Evolutionary conservation across 2,888 invertebrate genomes (phyloP), one percentile per base, ranked within the genome.

Genomic region (Hydrotaea cyrtoneurina): DNA sequence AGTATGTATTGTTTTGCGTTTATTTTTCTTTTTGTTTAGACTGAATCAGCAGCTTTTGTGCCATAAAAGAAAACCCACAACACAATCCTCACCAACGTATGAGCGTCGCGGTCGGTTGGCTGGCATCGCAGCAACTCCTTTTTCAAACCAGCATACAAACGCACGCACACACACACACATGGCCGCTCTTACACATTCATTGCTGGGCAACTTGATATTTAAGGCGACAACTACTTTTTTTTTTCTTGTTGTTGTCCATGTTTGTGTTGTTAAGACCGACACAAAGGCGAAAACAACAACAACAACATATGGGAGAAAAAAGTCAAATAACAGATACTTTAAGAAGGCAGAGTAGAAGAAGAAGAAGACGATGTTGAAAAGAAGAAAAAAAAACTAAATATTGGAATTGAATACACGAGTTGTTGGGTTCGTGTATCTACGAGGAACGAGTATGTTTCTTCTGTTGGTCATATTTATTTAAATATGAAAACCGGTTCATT

Each of bases 121-220:
- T 75, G 46, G 31, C 31, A 10, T 46, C 31, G 31, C 15, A 71
- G 39, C 71, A 80, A 72, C 71, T 78, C 55, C 66, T 83, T 74
- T 66, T 74, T 46, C 78, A 71, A 31, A 55, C 62, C 11, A 43
- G 11, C 66, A 66, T 11, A 26, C 21, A 15, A 8, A 23, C 21
- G 17, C 17, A 23, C 26, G 19, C 21, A 55, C 19, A 23, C 59
- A 59, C 21, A 55, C 19, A 8, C 19, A 55, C 3, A 31, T 7
- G 31, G 3, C 2, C 31, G 31, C 31, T 4, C 31, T 31, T 31
- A 7, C 31, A 31, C n/a, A 19, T 8, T 77, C 53, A 72, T 73
- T 80, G 69, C 66, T 75, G 71, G n/a, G 80, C 71, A 83, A 83
- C 74, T 78, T 83, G 80, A 80, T 80, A 83, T 83, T 83, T 83